These are phyloP conservation scores for Brachionus manjavacas DNA, from an alignment of 1,140 invertebrate species.

Conservation along the genomic window DNA sequence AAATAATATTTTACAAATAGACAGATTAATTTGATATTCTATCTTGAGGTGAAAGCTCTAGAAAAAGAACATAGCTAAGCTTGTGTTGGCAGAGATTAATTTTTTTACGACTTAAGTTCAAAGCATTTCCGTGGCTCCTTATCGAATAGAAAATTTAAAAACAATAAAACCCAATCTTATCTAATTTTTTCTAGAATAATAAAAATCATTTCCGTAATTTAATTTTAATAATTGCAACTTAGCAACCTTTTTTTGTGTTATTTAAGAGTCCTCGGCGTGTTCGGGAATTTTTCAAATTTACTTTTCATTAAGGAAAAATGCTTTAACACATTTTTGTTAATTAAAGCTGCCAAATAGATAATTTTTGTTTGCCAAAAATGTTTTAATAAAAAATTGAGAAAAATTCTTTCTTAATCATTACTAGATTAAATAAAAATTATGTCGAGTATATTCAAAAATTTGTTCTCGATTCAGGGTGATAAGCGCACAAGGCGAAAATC, in stretches of 20 bases:
- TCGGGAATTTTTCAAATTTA: neutral
- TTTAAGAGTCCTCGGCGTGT: neutral
- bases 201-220: neutral
- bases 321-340: neutral
- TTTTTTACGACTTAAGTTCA: neutral
- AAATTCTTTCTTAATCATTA: neutral
- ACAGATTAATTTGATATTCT: neutral
- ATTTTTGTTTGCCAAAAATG: neutral
- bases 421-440: neutral
- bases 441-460: constrained; percentile 18
- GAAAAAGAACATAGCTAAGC: neutral
- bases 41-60: neutral
- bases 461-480: neutral
- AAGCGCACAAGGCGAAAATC: neutral
- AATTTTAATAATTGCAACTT: neutral
- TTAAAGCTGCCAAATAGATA: neutral
- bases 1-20: neutral
- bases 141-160: neutral
- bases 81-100: neutral
- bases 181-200: neutral
- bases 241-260: neutral
- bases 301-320: neutral
- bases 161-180: no score
- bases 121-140: neutral
- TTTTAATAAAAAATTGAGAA: neutral